Base-by-base conservation (phyloP, 1,140 invertebrate genomes). In the Macrocentrus cingulum region DNA sequence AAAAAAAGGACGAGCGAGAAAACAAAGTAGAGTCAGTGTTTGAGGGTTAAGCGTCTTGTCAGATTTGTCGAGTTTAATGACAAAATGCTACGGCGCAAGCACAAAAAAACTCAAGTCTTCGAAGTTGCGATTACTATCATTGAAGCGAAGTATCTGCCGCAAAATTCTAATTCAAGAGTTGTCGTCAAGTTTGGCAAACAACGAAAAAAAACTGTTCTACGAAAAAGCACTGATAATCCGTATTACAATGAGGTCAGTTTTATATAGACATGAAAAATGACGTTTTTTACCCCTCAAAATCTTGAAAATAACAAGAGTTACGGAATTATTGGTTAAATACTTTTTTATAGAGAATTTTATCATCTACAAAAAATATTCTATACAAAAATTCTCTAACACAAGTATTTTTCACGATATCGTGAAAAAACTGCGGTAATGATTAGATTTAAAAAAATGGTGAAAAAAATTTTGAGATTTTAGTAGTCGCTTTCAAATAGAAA, bases 211-310 rank as follows among this genome's bases (percentile, higher is more conserved):
- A 86, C 84, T 0, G 69, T 73, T 48, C 70, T 83, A 5, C 75
- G 76, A 11, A 68, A 81, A 32, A 79, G 72, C 49, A 82, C 83
- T 0, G 84, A 85, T 62, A 80, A 76, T 66, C 85, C 85, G 0
- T 81, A 80, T 63, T 87, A 81, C 56, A 85, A 86, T 61, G 84
- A 87, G 73, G 85, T 86, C 56, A 48, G 34, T 42, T 36, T n/a
- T n/a, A n/a, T n/a, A n/a, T n/a, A n/a, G n/a, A n/a, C n/a, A n/a
- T n/a, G n/a, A n/a, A n/a, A n/a, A n/a, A n/a, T n/a, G n/a, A n/a
- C n/a, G n/a, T n/a, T n/a, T n/a, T n/a, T n/a, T n/a, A n/a, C n/a
- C n/a, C n/a, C n/a, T n/a, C 5, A 51, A 29, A 5, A 29, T 29
- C 25, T 29, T 9, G 25, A 29, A 5, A 29, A 29, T 29, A 4